Conservation (phyloP, 2,113 vertebrate species). For the Cichladusa arquata region DNA sequence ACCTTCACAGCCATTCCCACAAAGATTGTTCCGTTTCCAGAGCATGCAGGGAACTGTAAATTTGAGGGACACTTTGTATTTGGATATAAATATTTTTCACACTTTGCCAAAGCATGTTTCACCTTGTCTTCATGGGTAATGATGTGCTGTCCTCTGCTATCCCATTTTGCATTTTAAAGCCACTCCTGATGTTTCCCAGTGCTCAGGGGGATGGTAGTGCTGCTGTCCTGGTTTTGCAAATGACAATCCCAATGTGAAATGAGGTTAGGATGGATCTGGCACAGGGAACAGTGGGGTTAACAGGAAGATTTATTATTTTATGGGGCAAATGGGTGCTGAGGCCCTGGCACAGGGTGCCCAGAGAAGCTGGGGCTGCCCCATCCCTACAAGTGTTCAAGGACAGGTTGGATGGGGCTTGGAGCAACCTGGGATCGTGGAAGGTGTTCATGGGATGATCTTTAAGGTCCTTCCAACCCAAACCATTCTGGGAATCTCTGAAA, state of each 20-base stretch:
- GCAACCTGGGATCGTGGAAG: rapidly evolving
- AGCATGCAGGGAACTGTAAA: background rate
- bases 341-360: background rate
- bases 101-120: background rate
- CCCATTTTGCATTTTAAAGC: background rate
- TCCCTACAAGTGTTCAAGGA: rapidly evolving
- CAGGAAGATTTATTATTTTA: background rate
- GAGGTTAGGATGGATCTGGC: background rate
- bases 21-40: background rate
- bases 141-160: background rate
- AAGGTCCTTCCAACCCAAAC: background rate
- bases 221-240: background rate
- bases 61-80: background rate
- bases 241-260: rapidly evolving
- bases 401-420: background rate
- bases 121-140: background rate
- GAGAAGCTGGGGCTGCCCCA: background rate
- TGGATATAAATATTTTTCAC: background rate
- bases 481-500: background rate
- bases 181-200: rapidly evolving
- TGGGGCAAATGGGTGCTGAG: background rate
- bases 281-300: background rate
- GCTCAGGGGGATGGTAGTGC: background rate
- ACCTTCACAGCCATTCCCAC: background rate
- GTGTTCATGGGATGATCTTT: background rate